These are phyloP conservation scores for Holcopasites calliopsidis DNA, from an alignment of 1,140 invertebrate genomes.

Conservation along the genomic window DNA sequence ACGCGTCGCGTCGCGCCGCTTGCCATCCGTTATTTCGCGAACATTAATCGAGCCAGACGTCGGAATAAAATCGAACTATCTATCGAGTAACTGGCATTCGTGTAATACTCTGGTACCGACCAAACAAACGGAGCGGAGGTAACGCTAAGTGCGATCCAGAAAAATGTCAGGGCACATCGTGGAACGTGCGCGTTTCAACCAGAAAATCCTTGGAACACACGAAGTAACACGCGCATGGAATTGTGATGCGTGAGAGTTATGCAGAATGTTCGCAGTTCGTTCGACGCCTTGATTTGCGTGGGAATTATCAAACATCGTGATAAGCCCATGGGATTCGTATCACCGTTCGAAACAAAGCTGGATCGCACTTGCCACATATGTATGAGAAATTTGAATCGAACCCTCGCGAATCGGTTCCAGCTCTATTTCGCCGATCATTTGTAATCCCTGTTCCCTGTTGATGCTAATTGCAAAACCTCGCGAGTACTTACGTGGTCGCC, in stretches of 20 bases:
- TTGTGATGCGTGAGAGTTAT: neutral
- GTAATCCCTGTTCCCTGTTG: neutral
- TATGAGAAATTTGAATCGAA: neutral
- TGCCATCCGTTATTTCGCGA: slow-evolving; percentile 3
- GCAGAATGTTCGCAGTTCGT: neutral
- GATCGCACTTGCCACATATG: neutral
- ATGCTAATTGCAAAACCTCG: slow-evolving; percentile 27
- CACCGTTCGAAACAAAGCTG: neutral
- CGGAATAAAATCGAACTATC: neutral
- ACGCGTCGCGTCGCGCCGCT: slow-evolving; percentile 13
- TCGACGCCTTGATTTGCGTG: neutral
- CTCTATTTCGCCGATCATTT: neutral
- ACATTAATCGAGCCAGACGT: neutral
- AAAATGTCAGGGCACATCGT: neutral
- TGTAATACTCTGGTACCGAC: neutral
- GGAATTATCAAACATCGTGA: neutral
- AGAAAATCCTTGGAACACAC: neutral
- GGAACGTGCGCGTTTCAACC: neutral
- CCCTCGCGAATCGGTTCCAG: slow-evolving; percentile 17
- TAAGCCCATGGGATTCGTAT: neutral
- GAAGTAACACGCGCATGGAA: neutral
- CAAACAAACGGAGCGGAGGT: neutral
- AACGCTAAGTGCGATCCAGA: neutral
- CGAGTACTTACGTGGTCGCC: neutral
- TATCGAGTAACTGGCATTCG: neutral